Evolutionary conservation across 2,888 invertebrate genomes (phyloP).

Genomic region (Drosophila rubida): DNA sequence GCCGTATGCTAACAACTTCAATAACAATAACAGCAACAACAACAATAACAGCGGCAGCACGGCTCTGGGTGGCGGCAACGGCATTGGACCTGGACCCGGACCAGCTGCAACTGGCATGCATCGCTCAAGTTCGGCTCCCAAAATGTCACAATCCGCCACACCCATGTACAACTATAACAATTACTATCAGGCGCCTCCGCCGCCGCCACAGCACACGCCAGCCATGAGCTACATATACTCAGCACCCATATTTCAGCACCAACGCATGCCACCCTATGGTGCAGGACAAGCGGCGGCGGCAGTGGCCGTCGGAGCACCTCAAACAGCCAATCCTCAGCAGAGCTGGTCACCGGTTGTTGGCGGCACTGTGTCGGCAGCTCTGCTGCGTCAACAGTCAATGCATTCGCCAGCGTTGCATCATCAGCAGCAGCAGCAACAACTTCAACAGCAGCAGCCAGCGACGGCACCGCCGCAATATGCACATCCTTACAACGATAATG

Average conservation of each 20-base stretch:
- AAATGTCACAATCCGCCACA: conserved; percentile 64
- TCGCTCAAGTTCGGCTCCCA: conserved; percentile 73
- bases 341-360: conserved; percentile 82
- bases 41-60: conserved; percentile 14
- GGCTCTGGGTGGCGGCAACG: not conserved
- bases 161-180: conserved; percentile 64
- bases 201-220: conserved; percentile 25
- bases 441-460: conserved; percentile 33
- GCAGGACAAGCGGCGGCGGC: conserved; percentile 9
- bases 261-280: conserved; percentile 59
- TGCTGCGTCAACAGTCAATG: conserved; percentile 74
- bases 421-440: conserved; percentile 50
- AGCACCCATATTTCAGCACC: conserved; percentile 52
- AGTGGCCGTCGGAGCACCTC: conserved; percentile 9
- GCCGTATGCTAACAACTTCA: conserved; percentile 42
- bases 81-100: not conserved
- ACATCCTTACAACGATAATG: conserved; percentile 71
- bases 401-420: conserved; percentile 58
- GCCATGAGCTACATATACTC: conserved; percentile 57
- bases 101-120: conserved; percentile 57
- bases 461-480: conserved; percentile 50
- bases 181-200: conserved; percentile 57
- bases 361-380: conserved; percentile 76
- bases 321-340: conserved; percentile 65
- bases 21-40: conserved; percentile 52